These are phyloP conservation scores for Bursaphelenchus okinawaensis DNA, from an alignment of 2,888 invertebrate species.

Conservation along the genomic window DNA sequence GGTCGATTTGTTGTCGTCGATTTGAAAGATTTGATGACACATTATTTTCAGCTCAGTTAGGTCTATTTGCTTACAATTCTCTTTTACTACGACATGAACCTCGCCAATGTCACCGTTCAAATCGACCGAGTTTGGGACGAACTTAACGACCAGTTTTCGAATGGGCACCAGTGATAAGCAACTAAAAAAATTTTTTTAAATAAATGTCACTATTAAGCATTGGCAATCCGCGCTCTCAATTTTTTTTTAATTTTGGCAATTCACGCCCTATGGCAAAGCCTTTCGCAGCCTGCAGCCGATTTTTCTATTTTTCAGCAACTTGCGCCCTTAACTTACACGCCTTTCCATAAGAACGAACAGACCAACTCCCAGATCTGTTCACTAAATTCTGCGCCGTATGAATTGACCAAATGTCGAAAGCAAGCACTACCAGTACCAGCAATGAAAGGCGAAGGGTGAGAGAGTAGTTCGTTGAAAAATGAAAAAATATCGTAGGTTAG, in stretches of 20 bases:
- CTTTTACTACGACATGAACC: constrained; percentile 24
- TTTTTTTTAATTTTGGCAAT: too few relatives aligned
- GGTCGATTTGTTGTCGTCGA: not conserved
- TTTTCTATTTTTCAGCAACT: too few relatives aligned
- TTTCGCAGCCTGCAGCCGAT: too few relatives aligned
- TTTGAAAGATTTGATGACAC: constrained; percentile 21
- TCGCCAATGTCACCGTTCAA: constrained; percentile 66
- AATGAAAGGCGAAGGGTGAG: constrained; percentile 81
- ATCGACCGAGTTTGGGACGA: constrained; percentile 82
- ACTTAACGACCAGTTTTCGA: constrained; percentile 80
- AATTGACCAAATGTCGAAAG: constrained; percentile 23
- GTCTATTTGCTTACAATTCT: constrained; percentile 18
- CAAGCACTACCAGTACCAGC: constrained; percentile 71
- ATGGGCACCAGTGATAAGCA: constrained; percentile 75
- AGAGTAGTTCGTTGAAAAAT: constrained; percentile 81
- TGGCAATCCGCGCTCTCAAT: too few relatives aligned
- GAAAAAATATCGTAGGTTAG: constrained; percentile 76
- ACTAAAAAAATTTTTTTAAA: constrained; percentile 60
- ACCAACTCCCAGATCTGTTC: constrained; percentile 80
- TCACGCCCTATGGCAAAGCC: too few relatives aligned
- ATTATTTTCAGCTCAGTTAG: constrained; percentile 22
- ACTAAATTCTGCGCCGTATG: constrained; percentile 63
- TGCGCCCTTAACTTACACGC: constrained; percentile 16
- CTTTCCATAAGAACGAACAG: constrained; percentile 64
- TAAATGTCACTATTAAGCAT: too few relatives aligned